These are phyloP conservation scores for Chelonia mydas DNA, from an alignment of 2,797 vertebrate genomes.

Conservation along the genomic window DNA sequence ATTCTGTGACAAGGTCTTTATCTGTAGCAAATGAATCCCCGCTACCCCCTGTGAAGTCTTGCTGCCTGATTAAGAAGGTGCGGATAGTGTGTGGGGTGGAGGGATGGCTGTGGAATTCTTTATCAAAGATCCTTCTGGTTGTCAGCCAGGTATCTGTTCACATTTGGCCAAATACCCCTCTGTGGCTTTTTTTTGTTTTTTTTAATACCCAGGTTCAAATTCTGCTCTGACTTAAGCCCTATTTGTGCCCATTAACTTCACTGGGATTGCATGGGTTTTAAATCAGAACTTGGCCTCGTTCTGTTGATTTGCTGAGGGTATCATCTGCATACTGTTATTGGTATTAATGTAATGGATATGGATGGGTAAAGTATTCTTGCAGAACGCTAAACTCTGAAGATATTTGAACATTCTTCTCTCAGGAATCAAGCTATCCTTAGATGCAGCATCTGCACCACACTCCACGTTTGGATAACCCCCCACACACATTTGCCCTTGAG, in stretches of 20 bases:
- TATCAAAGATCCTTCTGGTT: not conserved
- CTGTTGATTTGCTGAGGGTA: not conserved
- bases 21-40: not conserved
- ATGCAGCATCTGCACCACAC: not conserved
- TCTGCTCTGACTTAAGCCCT: not conserved
- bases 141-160: not conserved
- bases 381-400: not conserved
- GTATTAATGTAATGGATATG: not conserved
- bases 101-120: not conserved
- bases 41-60: not conserved
- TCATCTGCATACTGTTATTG: not conserved
- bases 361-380: not conserved
- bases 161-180: not conserved
- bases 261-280: not conserved
- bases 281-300: not conserved
- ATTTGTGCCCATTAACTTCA: accelerated
- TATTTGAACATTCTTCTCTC: not conserved
- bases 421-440: not conserved
- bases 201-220: not conserved
- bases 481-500: not conserved
- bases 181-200: not conserved
- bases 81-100: not conserved
- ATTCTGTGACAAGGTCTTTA: not conserved
- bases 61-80: not conserved
- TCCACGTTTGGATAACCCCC: accelerated